These are phyloP conservation scores for Drosophila picticornis DNA, from an alignment of 2,888 invertebrate species.

Conservation along the genomic window DNA sequence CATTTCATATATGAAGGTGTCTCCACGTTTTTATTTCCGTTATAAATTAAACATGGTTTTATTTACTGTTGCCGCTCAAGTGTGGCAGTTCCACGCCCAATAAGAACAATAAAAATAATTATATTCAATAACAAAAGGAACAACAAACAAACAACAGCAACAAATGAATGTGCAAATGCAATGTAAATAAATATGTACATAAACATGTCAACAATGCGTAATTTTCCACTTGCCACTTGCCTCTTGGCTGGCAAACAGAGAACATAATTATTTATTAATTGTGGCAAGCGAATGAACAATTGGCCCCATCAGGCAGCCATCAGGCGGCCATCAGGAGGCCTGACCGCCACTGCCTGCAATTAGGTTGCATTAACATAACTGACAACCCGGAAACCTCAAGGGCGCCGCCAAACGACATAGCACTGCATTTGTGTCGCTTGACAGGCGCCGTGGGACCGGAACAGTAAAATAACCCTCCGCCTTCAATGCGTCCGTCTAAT, in stretches of 20 bases:
- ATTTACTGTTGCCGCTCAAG: slow-evolving; percentile 56
- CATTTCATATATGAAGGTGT: slow-evolving; percentile 5
- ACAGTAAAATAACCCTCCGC: slow-evolving; percentile 5
- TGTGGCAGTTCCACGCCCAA: slow-evolving; percentile 26
- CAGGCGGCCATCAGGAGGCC: slow-evolving; percentile 62
- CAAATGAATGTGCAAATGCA: slow-evolving; percentile 46
- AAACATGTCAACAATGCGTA: slow-evolving; percentile 67
- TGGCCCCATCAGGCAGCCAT: slow-evolving; percentile 69
- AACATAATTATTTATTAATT: slow-evolving; percentile 81
- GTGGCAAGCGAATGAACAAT: slow-evolving; percentile 67
- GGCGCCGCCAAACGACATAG: slow-evolving; percentile 2
- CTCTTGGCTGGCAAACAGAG: slow-evolving; percentile 34
- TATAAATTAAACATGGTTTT: slow-evolving; percentile 61
- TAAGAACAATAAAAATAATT: slow-evolving; percentile 20
- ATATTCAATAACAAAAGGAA: neutral
- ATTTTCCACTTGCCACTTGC: slow-evolving; percentile 50
- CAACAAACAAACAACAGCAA: neutral
- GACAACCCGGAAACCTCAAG: slow-evolving; percentile 64
- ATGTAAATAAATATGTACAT: slow-evolving; percentile 61
- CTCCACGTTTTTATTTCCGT: slow-evolving; percentile 39
- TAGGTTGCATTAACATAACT: slow-evolving; percentile 72
- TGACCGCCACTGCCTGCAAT: slow-evolving; percentile 50
- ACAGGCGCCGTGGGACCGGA: slow-evolving; percentile 35
- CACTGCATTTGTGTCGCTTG: slow-evolving; percentile 25
- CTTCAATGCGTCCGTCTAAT: slow-evolving; percentile 35